Evolutionary conservation across 2,797 vertebrate genomes (phyloP).

Genomic region (Characodon lateralis): DNA sequence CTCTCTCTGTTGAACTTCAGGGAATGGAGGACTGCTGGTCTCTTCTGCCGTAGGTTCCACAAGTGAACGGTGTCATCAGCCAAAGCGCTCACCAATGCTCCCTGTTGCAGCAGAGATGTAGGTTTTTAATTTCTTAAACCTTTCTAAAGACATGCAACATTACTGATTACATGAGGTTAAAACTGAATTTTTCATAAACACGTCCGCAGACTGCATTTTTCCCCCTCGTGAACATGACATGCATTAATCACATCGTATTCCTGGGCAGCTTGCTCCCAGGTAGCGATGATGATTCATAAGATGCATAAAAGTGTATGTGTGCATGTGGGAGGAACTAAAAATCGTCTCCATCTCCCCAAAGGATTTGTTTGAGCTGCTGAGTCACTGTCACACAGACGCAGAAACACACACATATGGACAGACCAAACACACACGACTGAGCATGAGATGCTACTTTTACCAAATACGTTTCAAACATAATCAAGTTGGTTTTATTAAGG

Average conservation of each 20-base stretch:
- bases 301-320: slow-evolving; percentile 49
- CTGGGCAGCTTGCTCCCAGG: slow-evolving; percentile 63
- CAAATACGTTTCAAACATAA: slow-evolving; percentile 28
- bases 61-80: slow-evolving; percentile 95
- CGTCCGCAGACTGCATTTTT: slow-evolving; percentile 28
- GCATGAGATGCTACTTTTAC: slow-evolving; percentile 36
- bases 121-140: slow-evolving; percentile 1
- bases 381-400: slow-evolving; percentile 51
- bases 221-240: not conserved
- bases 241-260: slow-evolving; percentile 44
- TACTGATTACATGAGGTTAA: slow-evolving; percentile 3
- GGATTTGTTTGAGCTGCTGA: slow-evolving; percentile 67
- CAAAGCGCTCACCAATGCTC: slow-evolving; percentile 97
- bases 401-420: slow-evolving; percentile 12
- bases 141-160: not conserved
- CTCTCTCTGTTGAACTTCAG: slow-evolving; percentile 98
- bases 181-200: slow-evolving; percentile 10
- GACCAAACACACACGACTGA: slow-evolving; percentile 16
- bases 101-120: slow-evolving; percentile 73
- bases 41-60: slow-evolving; percentile 98
- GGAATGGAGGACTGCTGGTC: slow-evolving; percentile 96
- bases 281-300: slow-evolving; percentile 70
- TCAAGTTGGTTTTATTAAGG: slow-evolving; percentile 5
- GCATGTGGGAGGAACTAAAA: slow-evolving; percentile 65
- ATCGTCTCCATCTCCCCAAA: slow-evolving; percentile 49